phyloP scores from a whole-genome alignment of 1,140 invertebrate species.

The Neodiprion fabricii region DNA sequence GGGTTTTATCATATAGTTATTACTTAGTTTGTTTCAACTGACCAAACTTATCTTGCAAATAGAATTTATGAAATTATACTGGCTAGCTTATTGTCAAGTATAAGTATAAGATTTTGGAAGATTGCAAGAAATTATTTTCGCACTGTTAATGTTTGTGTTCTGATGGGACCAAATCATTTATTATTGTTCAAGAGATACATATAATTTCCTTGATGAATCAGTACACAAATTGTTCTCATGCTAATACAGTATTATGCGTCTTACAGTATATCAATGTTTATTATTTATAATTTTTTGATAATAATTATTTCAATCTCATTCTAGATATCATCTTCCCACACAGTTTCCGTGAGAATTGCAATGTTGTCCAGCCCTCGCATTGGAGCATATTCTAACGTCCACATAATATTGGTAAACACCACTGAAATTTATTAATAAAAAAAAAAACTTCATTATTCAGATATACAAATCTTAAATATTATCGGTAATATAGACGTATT shows the following conservation, averaged over 20 bases:
- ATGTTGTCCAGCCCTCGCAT: conserved; percentile 73
- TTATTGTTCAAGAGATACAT: background rate
- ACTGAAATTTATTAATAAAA: conserved; percentile 57
- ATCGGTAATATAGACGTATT: background rate
- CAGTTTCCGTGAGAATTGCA: conserved; percentile 78
- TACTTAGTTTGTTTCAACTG: background rate
- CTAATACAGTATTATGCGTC: background rate
- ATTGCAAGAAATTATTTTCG: background rate
- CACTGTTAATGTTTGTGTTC: background rate
- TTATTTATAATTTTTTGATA: conserved; percentile 5
- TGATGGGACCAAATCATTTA: background rate
- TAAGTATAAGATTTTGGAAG: background rate
- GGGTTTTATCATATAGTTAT: background rate
- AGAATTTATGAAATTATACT: background rate
- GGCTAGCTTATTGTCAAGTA: background rate
- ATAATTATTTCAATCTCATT: background rate
- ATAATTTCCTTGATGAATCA: background rate
- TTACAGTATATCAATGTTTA: too few relatives aligned
- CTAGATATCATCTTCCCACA: conserved; percentile 65
- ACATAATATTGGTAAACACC: conserved; percentile 74
- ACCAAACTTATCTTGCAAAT: background rate
- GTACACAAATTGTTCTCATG: background rate
- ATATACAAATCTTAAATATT: background rate
- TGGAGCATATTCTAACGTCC: conserved; percentile 80
- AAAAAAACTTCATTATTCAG: conserved; percentile 21